Conservation (phyloP, 2,113 vertebrate species). For the Pteropus alecto region DNA sequence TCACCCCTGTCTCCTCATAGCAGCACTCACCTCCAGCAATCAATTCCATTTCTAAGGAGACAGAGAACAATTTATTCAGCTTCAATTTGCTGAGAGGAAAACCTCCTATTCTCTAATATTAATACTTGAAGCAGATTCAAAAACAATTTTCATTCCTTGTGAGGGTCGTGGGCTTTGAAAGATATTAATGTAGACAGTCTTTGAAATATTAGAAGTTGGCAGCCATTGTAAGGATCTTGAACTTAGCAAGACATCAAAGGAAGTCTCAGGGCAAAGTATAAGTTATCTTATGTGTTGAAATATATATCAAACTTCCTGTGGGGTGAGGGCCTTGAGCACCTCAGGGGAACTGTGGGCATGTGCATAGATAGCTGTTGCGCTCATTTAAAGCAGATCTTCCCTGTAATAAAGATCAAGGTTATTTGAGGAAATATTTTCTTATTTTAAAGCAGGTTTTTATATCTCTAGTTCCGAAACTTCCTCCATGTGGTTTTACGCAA, state of each 20-base stretch:
- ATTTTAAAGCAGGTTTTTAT: neutral
- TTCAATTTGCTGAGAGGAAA: slow-evolving; percentile 77
- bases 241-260: slow-evolving; percentile 7
- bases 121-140: slow-evolving; percentile 77
- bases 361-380: neutral
- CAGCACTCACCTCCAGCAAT: slow-evolving; percentile 43
- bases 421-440: neutral
- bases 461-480: neutral
- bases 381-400: neutral
- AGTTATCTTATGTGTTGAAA: slow-evolving; percentile 12
- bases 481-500: neutral
- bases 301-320: neutral
- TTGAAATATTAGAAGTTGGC: slow-evolving; percentile 65
- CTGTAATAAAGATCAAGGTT: neutral
- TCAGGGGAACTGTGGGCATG: neutral
- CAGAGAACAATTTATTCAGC: slow-evolving; percentile 74
- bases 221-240: slow-evolving; percentile 38
- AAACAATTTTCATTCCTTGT: slow-evolving; percentile 72
- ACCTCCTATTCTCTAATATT: slow-evolving; percentile 65
- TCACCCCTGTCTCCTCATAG: neutral
- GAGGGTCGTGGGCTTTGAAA: slow-evolving; percentile 65
- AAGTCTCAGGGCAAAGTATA: neutral
- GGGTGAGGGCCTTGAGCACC: neutral
- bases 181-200: slow-evolving; percentile 68
- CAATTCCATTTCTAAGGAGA: slow-evolving; percentile 72